Conservation (phyloP, 2,888 invertebrate genomes). For the Ichneumoninae sp. region DNA sequence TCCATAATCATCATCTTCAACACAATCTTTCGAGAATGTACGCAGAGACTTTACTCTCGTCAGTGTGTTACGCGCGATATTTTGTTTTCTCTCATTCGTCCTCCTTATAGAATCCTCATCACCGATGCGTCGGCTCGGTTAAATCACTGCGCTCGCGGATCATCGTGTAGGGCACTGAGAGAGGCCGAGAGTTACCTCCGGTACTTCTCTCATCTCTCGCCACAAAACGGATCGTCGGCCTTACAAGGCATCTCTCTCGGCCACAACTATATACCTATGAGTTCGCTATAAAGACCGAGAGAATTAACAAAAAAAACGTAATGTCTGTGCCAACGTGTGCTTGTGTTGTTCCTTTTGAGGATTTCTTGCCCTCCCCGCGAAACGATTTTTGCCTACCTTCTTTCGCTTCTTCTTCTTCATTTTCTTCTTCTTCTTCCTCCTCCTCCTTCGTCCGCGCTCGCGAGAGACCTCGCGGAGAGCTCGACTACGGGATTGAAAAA, state of each 20-base stretch:
- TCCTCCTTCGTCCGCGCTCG: constrained; percentile 22
- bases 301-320: constrained; percentile 24
- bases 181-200: constrained; percentile 11
- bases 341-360: constrained; percentile 58
- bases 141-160: neutral
- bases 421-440: neutral
- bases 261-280: constrained; percentile 57
- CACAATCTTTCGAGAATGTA: neutral
- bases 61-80: constrained; percentile 12
- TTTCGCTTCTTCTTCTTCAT: constrained; percentile 7
- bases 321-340: constrained; percentile 25
- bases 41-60: neutral
- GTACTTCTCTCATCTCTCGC: constrained; percentile 43
- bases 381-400: constrained; percentile 45
- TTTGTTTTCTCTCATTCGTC: constrained; percentile 7
- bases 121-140: constrained; percentile 33
- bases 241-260: constrained; percentile 54
- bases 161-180: constrained; percentile 35
- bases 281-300: constrained; percentile 49
- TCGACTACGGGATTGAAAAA: constrained; percentile 28
- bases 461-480: constrained; percentile 10
- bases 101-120: constrained; percentile 26
- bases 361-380: constrained; percentile 51
- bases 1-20: neutral
- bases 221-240: constrained; percentile 55